These are phyloP conservation scores for Patiria pectinifera DNA, from an alignment of 53 echinoderm and acorn worm genomes.

Conservation along the genomic window DNA sequence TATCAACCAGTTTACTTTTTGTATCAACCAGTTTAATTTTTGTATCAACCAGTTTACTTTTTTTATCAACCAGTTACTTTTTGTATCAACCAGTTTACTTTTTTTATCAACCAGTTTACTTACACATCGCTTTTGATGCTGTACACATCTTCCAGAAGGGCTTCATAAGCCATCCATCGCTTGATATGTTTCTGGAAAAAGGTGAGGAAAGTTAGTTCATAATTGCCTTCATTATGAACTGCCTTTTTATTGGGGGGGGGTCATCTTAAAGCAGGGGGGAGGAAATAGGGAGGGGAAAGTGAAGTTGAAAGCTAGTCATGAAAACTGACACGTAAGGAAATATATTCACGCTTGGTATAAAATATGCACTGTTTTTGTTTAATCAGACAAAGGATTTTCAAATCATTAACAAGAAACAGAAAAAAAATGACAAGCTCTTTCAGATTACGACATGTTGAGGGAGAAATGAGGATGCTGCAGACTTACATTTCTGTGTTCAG, in stretches of 20 bases:
- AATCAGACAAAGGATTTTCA: too few species aligned
- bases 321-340: too few species aligned
- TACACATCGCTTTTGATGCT: constrained; percentile 95
- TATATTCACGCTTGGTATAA: too few species aligned
- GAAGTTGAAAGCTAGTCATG: too few species aligned
- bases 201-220: not conserved
- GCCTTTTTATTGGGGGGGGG: too few species aligned
- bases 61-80: too few species aligned
- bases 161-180: constrained; percentile 98
- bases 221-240: not conserved
- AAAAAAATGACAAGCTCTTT: too few species aligned
- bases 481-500: constrained; percentile 92
- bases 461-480: not conserved
- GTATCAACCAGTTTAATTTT: not conserved
- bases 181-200: constrained; percentile 76
- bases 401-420: too few species aligned
- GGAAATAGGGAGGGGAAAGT: too few species aligned
- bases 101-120: constrained; percentile 30
- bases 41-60: constrained; percentile 42
- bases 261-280: too few species aligned
- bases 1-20: constrained; percentile 46
- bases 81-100: not conserved
- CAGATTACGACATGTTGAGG: too few species aligned
- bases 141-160: constrained; percentile 80
- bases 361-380: too few species aligned